Evolutionary conservation across 2,888 invertebrate genomes (phyloP), one percentile per base, ranked within the genome.

Genomic region (Zygothrica quintamaculata): DNA sequence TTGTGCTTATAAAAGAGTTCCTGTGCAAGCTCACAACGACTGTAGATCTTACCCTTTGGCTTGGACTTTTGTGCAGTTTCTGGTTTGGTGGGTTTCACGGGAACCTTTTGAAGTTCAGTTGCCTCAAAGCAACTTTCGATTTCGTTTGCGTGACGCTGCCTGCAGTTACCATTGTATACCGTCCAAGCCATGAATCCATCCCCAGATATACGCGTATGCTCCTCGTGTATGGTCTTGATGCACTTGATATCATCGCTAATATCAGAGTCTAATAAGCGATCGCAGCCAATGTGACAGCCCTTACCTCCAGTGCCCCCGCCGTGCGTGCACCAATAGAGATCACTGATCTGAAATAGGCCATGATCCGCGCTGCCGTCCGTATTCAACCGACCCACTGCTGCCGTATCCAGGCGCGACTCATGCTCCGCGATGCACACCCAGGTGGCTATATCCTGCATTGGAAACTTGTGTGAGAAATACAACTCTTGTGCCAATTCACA

Each of bases 131-230:
- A 88, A 7, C 29, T 29, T 29, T 29, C 29, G 9, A 29, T 29
- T n/a, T 29, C 29, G n/a, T n/a, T n/a, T n/a, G n/a, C n/a, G n/a
- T n/a, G n/a, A n/a, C 81, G 0, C 86, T 76, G 77, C n/a, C 76
- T 70, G 12, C 90, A 90, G 34, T 93, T 92, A 0, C 92, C 92
- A 0, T 93, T 92, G 84, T 95, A 95, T 2, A 95, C 95, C 0
- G 93, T 93, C 95, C 95, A 95, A 0, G 95, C 95, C 25, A 93
- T 92, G 87, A 95, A 95, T 0, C 95, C 95, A 86, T 95, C 92
- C 0, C 95, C 95, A 9, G 94, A 93, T 3, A 95, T 90, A 1
- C 93, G 90, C 22, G 93, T 92, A 85, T 95, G 95, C 76, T 95
- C 95, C 9, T 93, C 92, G 81, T 93, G 92, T 47, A 96, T 93